These are phyloP conservation scores for Peromyscus nudipes DNA, from an alignment of 2,797 vertebrate genomes.

Conservation along the genomic window DNA sequence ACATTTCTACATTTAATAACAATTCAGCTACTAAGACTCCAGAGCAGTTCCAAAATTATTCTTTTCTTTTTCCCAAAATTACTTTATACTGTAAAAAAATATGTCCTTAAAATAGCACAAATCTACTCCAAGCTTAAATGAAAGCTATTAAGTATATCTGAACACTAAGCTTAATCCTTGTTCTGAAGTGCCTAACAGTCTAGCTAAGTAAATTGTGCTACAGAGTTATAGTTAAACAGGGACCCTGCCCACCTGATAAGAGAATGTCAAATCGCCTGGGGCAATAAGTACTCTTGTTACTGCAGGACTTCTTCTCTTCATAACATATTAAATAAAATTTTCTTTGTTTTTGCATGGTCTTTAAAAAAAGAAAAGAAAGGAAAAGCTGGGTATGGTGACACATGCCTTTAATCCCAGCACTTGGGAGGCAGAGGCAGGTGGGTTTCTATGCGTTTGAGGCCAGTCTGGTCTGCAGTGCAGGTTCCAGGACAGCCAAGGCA, in stretches of 20 bases:
- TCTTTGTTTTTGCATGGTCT: not conserved
- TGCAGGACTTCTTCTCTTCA: not conserved
- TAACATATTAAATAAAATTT: not conserved
- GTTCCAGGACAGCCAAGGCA: not conserved
- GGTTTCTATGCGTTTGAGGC: not conserved
- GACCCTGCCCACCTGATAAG: not conserved
- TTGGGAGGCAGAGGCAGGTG: not conserved
- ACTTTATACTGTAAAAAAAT: constrained; percentile 36
- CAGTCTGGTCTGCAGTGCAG: not conserved
- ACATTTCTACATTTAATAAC: constrained; percentile 28
- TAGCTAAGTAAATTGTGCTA: constrained; percentile 15
- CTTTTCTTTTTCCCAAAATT: constrained; percentile 30
- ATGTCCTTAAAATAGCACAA: not conserved
- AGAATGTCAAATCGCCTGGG: not conserved
- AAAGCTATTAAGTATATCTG: constrained; percentile 2
- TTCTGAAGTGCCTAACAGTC: constrained; percentile 16
- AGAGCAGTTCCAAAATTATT: not conserved
- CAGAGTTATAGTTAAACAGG: not conserved
- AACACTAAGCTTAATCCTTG: not conserved
- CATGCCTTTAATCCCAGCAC: not conserved
- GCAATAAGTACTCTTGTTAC: too few relatives aligned
- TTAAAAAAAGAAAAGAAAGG: not conserved
- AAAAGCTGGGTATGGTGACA: not conserved
- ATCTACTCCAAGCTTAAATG: constrained; percentile 37
- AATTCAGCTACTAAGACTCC: not conserved